A percentile compares a stretch with the other conserved stretches of the same genome.
phyloP scores from a whole-genome alignment of 2,797 vertebrate genomes.

The Fringilla coelebs region DNA sequence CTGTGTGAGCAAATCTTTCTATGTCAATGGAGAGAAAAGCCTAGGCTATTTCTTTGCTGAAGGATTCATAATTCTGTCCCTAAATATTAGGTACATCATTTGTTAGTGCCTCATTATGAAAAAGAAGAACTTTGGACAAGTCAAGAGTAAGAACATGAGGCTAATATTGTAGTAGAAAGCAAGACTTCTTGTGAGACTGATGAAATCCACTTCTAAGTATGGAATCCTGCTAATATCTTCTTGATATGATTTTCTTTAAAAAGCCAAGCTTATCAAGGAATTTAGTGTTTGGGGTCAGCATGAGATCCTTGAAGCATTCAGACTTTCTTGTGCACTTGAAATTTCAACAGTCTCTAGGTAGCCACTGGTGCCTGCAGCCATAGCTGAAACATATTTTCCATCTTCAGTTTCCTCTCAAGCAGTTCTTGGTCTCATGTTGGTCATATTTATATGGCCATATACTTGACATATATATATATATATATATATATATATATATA shows the following conservation, averaged over 20 bases:
- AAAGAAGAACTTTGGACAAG: neutral
- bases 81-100: neutral
- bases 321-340: neutral
- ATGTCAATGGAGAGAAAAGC: neutral
- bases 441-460: neutral
- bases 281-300: neutral
- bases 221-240: neutral
- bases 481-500: no score
- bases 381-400: neutral
- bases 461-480: neutral
- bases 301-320: neutral
- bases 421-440: neutral
- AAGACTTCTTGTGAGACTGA: neutral
- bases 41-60: neutral
- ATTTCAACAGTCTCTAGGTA: neutral
- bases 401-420: neutral
- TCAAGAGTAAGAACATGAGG: neutral
- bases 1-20: neutral
- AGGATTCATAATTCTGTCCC: neutral
- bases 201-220: neutral
- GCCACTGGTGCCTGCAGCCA: neutral
- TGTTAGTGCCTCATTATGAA: neutral
- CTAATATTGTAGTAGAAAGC: neutral
- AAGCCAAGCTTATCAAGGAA: neutral
- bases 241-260: neutral